Evolutionary conservation across 2,888 invertebrate genomes (phyloP).

Genomic region (Heteromyza rotundicornis): DNA sequence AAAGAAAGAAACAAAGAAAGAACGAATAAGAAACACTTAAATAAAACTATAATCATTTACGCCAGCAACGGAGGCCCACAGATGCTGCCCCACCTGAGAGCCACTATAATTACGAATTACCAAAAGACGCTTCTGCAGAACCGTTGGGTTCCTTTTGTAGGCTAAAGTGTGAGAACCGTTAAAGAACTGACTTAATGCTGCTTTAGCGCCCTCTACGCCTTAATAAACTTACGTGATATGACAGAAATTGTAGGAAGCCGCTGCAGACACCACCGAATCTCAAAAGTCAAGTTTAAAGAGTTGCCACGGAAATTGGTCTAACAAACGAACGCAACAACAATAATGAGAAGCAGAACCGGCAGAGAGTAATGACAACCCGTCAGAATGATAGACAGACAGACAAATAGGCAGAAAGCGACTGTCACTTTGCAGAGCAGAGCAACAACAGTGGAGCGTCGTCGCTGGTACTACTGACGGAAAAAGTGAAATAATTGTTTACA

Average conservation of each 20-base stretch:
- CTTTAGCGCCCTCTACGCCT: background rate
- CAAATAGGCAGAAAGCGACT: too few species aligned
- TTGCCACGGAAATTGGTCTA: background rate
- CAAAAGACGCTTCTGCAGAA: background rate
- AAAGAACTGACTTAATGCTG: background rate
- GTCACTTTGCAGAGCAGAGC: too few species aligned
- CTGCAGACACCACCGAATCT: background rate
- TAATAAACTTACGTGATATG: background rate
- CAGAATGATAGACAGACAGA: too few species aligned
- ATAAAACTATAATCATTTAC: background rate
- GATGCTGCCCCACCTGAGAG: background rate
- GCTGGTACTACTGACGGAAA: too few species aligned
- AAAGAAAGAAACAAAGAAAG: too few species aligned
- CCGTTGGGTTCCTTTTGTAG: background rate
- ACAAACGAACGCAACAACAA: too few species aligned
- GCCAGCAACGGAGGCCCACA: background rate
- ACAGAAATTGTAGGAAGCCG: background rate
- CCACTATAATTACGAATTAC: background rate
- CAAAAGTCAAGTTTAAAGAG: background rate
- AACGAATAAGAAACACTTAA: too few species aligned
- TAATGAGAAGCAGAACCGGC: too few species aligned
- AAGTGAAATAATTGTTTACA: background rate
- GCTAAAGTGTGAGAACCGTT: constrained; percentile 2
- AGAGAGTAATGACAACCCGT: too few species aligned
- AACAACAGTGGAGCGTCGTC: too few species aligned